These are phyloP conservation scores for Chaenodraco wilsoni DNA, from an alignment of 2,797 vertebrate species.

Conservation along the genomic window DNA sequence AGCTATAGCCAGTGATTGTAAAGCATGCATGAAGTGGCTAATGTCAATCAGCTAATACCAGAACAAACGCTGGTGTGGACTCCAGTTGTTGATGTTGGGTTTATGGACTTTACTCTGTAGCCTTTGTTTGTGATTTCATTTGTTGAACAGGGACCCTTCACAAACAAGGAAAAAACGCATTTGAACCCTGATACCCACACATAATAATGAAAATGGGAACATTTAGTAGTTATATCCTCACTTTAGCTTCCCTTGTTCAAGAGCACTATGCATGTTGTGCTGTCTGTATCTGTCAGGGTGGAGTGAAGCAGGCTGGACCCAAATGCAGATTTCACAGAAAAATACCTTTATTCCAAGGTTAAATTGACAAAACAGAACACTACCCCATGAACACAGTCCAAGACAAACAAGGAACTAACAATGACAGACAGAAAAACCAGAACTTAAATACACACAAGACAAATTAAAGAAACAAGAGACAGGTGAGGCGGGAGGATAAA, in stretches of 20 bases:
- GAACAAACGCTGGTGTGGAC: background rate
- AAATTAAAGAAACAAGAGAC: too few relatives aligned
- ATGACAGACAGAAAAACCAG: too few relatives aligned
- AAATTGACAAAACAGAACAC: too few relatives aligned
- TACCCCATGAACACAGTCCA: too few relatives aligned
- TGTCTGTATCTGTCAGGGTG: background rate
- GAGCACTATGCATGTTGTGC: background rate
- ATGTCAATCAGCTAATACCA: conserved; percentile 9
- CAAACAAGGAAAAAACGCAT: background rate
- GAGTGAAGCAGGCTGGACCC: too few relatives aligned
- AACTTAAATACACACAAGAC: too few relatives aligned
- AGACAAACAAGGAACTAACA: too few relatives aligned
- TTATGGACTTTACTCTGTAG: background rate
- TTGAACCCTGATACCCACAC: background rate
- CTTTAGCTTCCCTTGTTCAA: background rate
- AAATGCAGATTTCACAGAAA: too few relatives aligned
- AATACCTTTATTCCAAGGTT: too few relatives aligned
- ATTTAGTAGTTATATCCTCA: background rate
- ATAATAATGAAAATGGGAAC: background rate
- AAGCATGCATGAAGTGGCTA: conserved; percentile 19
- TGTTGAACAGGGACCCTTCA: background rate
- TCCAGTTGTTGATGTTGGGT: background rate
- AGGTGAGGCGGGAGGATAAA: too few relatives aligned
- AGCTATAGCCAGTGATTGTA: conserved; percentile 5
- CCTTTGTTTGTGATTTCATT: background rate